Percentiles rank a stretch among this genome's conserved stretches.
phyloP scores from a whole-genome alignment of 2,888 invertebrate genomes.

The Galerucella nymphaeae region DNA sequence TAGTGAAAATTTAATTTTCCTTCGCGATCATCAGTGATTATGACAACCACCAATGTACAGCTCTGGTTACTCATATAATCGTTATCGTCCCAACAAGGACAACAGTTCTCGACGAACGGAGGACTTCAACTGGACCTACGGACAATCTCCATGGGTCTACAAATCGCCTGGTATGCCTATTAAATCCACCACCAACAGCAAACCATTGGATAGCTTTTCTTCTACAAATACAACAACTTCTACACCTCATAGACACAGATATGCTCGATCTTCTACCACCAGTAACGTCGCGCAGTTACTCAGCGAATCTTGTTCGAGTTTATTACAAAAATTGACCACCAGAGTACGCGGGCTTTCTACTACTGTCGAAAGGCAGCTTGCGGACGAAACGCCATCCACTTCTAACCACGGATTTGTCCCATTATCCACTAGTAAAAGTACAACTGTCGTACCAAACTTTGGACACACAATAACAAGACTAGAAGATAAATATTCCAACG shows the following conservation, averaged over 20 bases:
- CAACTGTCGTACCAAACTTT: conserved; percentile 55
- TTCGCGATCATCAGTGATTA: conserved; percentile 21
- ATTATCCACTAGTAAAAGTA: conserved; percentile 56
- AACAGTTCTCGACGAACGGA: conserved; percentile 53
- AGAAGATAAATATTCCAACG: conserved; percentile 83
- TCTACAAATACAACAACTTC: conserved; percentile 41
- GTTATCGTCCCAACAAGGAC: conserved; percentile 59
- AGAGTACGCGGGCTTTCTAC: conserved; percentile 81
- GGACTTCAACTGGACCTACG: conserved; percentile 29
- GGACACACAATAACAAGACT: conserved; percentile 74
- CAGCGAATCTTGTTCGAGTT: conserved; percentile 87
- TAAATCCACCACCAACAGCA: conserved; percentile 43
- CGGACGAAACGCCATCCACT: conserved; percentile 34
- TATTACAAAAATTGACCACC: conserved; percentile 82
- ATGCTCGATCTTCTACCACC: conserved; percentile 81
- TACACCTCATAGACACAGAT: conserved; percentile 68
- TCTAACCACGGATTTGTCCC: conserved; percentile 47
- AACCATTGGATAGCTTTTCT: conserved; percentile 47
- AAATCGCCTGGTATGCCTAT: conserved; percentile 45
- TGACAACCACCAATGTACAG: conserved; percentile 54
- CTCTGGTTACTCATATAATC: conserved; percentile 58
- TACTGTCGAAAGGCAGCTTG: conserved; percentile 60
- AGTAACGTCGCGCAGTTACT: conserved; percentile 87
- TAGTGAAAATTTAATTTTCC: conserved; percentile 28
- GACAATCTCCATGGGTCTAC: conserved; percentile 40